Percentiles rank a stretch among this genome's conserved stretches.
Evolutionary conservation across 2,888 invertebrate species (phyloP).

Genomic region (Siphonodentalium dalli): DNA sequence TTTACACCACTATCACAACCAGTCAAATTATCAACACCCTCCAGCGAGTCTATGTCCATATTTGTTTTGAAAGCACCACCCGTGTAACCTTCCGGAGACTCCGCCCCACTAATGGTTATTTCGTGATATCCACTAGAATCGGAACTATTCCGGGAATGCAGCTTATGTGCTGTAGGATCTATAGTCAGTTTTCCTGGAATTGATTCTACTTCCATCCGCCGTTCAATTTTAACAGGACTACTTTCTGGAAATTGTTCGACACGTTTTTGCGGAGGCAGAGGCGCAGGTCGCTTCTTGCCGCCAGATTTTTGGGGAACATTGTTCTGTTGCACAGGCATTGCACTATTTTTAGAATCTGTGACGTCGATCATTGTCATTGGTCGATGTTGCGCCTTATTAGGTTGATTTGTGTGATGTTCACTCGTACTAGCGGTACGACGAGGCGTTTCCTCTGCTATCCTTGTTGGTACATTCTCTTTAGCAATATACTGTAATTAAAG

Average conservation of each 20-base stretch:
- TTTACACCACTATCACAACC: constrained; percentile 48
- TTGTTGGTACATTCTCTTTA: no score
- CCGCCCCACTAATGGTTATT: constrained; percentile 68
- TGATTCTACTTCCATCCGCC: constrained; percentile 14
- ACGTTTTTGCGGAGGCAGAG: constrained; percentile 52
- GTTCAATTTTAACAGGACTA: constrained; percentile 35
- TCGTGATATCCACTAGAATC: constrained; percentile 79
- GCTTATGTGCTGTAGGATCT: constrained; percentile 58
- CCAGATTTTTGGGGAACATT: constrained; percentile 37
- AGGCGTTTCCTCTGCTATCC: no score
- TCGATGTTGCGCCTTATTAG: no score
- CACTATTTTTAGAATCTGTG: neutral
- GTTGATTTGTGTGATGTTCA: no score
- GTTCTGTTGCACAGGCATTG: constrained; percentile 4
- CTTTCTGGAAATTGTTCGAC: constrained; percentile 30
- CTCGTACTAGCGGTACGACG: no score
- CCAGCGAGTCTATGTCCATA: constrained; percentile 47
- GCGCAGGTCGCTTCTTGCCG: constrained; percentile 62
- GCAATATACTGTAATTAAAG: no score
- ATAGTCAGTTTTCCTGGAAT: constrained; percentile 36
- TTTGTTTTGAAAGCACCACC: constrained; percentile 37
- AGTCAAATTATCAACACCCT: constrained; percentile 43
- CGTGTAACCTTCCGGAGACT: constrained; percentile 46
- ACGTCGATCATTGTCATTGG: no score
- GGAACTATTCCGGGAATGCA: constrained; percentile 76